Conservation (phyloP, 2,113 vertebrate species). For the Dicrurus megarhynchus region DNA sequence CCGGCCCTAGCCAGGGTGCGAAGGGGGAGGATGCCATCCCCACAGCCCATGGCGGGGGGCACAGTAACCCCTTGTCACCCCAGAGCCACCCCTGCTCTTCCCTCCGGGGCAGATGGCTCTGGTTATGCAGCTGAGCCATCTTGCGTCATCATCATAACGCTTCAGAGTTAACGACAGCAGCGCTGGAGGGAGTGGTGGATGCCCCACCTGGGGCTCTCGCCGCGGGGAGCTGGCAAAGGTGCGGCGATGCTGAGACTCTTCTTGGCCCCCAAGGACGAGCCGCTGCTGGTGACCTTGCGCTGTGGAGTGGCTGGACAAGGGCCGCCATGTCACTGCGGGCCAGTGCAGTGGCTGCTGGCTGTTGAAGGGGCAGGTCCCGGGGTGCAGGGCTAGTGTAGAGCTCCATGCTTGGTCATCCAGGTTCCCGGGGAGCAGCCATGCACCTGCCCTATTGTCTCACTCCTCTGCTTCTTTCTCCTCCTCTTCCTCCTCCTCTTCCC, state of each 20-base stretch:
- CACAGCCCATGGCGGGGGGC: neutral
- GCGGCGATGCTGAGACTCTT: neutral
- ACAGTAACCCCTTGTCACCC: neutral
- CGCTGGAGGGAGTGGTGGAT: neutral
- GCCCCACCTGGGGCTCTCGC: neutral
- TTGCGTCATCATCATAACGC: neutral
- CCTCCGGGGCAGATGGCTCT: neutral
- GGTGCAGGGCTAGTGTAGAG: neutral
- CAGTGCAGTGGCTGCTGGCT: neutral
- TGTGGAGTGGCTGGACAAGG: neutral
- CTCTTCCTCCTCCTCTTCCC: neutral
- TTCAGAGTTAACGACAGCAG: neutral
- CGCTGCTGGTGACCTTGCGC: neutral
- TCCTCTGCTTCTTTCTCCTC: neutral
- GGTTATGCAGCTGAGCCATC: neutral
- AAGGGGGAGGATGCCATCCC: neutral
- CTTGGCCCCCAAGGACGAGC: neutral
- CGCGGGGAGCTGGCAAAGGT: rapidly evolving
- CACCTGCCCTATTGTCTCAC: neutral
- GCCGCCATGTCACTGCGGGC: neutral
- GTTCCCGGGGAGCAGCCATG: neutral
- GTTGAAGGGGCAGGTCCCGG: neutral
- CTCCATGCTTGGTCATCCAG: neutral
- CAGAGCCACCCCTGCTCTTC: neutral
- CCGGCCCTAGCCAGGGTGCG: neutral